Base-by-base conservation (phyloP, 2,113 vertebrate species). In the Erythrocebus patas region DNA sequence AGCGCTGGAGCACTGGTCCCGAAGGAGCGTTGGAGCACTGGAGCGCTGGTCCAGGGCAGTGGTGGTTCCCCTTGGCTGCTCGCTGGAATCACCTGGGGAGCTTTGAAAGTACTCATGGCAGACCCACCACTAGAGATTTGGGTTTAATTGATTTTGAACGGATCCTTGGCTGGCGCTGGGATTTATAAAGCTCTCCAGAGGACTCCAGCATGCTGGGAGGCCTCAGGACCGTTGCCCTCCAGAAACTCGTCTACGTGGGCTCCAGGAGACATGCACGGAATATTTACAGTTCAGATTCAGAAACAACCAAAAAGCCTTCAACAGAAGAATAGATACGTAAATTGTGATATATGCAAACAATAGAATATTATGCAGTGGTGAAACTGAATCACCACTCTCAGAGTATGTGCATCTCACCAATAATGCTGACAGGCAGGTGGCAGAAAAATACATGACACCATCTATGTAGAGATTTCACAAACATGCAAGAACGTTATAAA, bases 401-500 rank as follows among this genome's bases (percentile, higher is more conserved):
- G 18, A 43, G 2, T 10, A n/a, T 17, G 43, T 45, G 79, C 86
- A 13, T 82, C 72, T 88, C 50, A n/a, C 57, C 52, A 45, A 89
- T 57, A 27, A 38, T 23, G n/a, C 70, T 27, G 45, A 84, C 38
- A 96, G 48, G 48, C 91, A 95, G 93, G 86, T 57, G 78, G 82
- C n/a, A 68, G 66, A 55, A 82, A 86, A 83, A 61, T 68, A 45
- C 35, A 86, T 38, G 52, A 83, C 45, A 43, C 80, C 14, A 5
- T 87, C 85, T 68, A 64, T 38, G 27, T 35, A 38, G 70, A 75
- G 61, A 59, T 48, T 61, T 55, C 87, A 11, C 40, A 94, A 89
- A 93, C 25, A 78, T n/a, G 68, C 92, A 59, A 55, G 83, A 45
- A 14, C 80, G 40, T 73, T 78, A 80, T 48, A 30, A 90, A 96